Percentiles rank a stretch among this genome's conserved stretches.
phyloP scores from a whole-genome alignment of 1,140 invertebrate genomes.

The Drosophila takahashii region DNA sequence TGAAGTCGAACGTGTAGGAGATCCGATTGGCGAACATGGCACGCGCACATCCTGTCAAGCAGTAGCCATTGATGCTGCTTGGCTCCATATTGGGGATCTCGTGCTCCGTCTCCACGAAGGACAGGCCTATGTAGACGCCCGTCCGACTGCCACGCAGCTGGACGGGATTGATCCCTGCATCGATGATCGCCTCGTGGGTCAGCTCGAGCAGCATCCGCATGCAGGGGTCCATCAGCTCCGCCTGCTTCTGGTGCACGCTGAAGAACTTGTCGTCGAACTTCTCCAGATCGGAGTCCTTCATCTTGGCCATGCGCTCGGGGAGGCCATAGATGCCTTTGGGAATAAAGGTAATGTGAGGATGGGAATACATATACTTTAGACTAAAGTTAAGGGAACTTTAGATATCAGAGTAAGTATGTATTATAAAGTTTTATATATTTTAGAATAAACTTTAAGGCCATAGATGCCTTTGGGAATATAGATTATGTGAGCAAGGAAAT shows the following conservation, averaged over 20 bases:
- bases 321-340: conserved; percentile 89
- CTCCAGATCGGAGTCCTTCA: conserved; percentile 95
- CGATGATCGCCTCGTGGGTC: conserved; percentile 97
- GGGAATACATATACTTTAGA: too few species aligned
- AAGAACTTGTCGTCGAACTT: conserved; percentile 97
- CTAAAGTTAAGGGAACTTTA: too few species aligned
- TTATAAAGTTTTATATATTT: too few species aligned
- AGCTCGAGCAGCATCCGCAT: conserved; percentile 95
- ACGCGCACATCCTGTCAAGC: conserved; percentile 95
- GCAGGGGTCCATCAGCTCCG: conserved; percentile 98
- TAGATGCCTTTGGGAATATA: conserved; percentile 85
- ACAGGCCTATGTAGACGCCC: conserved; percentile 96
- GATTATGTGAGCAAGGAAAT: too few species aligned
- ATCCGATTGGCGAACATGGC: conserved; percentile 99
- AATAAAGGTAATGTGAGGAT: not conserved
- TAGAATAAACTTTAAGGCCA: conserved; percentile 84
- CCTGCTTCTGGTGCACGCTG: conserved; percentile 96
- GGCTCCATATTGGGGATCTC: conserved; percentile 89
- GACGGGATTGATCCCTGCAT: conserved; percentile 94
- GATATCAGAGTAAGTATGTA: too few species aligned
- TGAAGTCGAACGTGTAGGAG: conserved; percentile 97
- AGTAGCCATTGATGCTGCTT: conserved; percentile 95
- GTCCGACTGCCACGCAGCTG: conserved; percentile 92
- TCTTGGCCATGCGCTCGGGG: conserved; percentile 93
- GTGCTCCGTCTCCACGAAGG: conserved; percentile 94